Conservation (phyloP, 2,888 invertebrate species). For the Mesopsocus fuscifrons region DNA sequence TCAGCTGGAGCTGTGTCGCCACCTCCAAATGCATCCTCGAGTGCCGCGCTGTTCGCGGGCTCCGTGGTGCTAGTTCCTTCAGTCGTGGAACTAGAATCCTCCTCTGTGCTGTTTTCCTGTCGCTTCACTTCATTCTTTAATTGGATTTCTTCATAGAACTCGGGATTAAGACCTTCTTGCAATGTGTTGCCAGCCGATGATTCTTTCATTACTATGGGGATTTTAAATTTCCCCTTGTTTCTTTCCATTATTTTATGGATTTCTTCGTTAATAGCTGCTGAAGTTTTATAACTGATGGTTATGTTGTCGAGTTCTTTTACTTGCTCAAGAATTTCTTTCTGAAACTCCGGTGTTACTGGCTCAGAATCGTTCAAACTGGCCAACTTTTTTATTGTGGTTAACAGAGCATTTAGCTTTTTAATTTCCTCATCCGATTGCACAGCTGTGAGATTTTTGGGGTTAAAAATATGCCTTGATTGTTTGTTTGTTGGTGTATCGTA, state of each 20-base stretch:
- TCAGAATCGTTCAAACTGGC: constrained; percentile 23
- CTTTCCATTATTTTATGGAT: constrained; percentile 8
- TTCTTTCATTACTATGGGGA: not conserved
- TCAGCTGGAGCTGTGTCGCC: constrained; percentile 25
- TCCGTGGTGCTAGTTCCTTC: not conserved
- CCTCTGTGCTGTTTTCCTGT: constrained; percentile 23
- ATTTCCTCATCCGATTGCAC: constrained; percentile 29
- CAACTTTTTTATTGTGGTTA: constrained; percentile 28
- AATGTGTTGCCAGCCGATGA: not conserved
- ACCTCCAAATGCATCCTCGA: constrained; percentile 62
- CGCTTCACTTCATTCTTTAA: constrained; percentile 32
- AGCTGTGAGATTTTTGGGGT: constrained; percentile 22
- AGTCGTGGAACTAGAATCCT: not conserved
- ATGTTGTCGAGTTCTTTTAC: constrained; percentile 11
- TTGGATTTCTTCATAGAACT: constrained; percentile 23
- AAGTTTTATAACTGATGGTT: constrained; percentile 10
- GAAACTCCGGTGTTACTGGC: constrained; percentile 4
- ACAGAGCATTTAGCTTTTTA: constrained; percentile 27
- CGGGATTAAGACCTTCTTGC: constrained; percentile 23
- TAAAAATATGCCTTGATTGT: constrained; percentile 23
- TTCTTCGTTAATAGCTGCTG: constrained; percentile 4
- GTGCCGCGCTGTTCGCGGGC: constrained; percentile 14
- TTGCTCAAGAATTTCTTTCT: constrained; percentile 6
- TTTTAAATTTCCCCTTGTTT: constrained; percentile 1
- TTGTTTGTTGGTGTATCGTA: constrained; percentile 11